Conservation (phyloP, 2,888 invertebrate genomes). For the Volucella inflata region DNA sequence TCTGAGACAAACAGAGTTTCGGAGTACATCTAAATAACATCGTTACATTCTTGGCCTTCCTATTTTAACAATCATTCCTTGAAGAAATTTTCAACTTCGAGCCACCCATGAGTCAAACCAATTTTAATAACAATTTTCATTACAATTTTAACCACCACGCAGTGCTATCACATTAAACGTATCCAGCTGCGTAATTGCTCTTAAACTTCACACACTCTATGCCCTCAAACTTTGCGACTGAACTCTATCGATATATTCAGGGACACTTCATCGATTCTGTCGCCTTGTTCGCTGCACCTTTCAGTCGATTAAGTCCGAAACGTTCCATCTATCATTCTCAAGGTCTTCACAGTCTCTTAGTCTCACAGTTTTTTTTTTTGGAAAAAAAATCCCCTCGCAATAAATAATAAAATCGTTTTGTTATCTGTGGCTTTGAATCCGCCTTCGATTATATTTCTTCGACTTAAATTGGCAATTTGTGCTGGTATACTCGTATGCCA, state of each 20-base stretch:
- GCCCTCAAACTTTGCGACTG: slow-evolving; percentile 22
- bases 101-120: too few relatives aligned
- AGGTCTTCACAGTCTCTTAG: slow-evolving; percentile 14
- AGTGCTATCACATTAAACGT: too few relatives aligned
- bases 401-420: slow-evolving; percentile 46
- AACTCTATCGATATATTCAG: slow-evolving; percentile 22
- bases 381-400: slow-evolving; percentile 27
- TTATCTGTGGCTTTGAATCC: slow-evolving; percentile 54
- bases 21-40: too few relatives aligned
- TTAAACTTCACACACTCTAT: neutral
- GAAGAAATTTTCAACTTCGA: too few relatives aligned
- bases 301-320: slow-evolving; percentile 35
- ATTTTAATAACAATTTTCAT: too few relatives aligned
- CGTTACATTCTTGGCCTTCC: too few relatives aligned
- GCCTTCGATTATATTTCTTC: slow-evolving; percentile 43
- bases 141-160: too few relatives aligned
- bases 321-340: slow-evolving; percentile 51
- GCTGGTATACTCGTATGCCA: too few relatives aligned
- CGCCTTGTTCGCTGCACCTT: slow-evolving; percentile 31
- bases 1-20: too few relatives aligned
- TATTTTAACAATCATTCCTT: too few relatives aligned
- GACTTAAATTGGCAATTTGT: slow-evolving; percentile 7
- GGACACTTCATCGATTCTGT: neutral
- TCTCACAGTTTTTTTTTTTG: neutral
- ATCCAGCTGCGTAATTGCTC: neutral